A percentile compares a stretch with the other conserved stretches of the same genome.
Evolutionary conservation across 2,888 invertebrate species (phyloP).

Genomic region (Catonia carolina): DNA sequence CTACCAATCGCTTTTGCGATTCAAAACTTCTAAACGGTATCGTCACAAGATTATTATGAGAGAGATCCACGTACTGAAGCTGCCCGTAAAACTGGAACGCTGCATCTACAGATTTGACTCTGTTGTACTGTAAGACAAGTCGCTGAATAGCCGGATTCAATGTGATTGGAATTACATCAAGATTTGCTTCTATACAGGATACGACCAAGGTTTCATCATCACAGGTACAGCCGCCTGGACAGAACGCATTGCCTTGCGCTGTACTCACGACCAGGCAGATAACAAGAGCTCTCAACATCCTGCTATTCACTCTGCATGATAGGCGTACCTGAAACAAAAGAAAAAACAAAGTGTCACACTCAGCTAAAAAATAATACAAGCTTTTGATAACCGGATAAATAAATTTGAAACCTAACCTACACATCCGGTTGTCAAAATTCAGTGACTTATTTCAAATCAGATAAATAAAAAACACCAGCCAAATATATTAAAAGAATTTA

Average conservation of each 20-base stretch:
- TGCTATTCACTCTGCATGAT: slow-evolving; percentile 12
- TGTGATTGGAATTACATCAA: slow-evolving; percentile 85
- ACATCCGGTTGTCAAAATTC: no score
- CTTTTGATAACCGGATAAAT: no score
- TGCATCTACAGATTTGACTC: slow-evolving; percentile 75
- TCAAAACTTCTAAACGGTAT: slow-evolving; percentile 73
- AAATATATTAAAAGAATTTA: no score
- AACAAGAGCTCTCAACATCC: slow-evolving; percentile 22
- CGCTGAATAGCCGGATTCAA: slow-evolving; percentile 85
- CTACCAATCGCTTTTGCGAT: slow-evolving; percentile 73
- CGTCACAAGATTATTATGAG: slow-evolving; percentile 74
- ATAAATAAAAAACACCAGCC: no score
- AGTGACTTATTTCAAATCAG: no score
- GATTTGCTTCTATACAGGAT: slow-evolving; percentile 74
- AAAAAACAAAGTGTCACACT: background rate
- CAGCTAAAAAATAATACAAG: background rate
- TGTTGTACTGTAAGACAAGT: slow-evolving; percentile 75
- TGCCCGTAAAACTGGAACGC: slow-evolving; percentile 85
- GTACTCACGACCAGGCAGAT: slow-evolving; percentile 21
- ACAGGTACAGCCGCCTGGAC: slow-evolving; percentile 81
- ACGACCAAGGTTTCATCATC: slow-evolving; percentile 85
- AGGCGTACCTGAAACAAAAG: background rate
- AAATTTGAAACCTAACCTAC: no score
- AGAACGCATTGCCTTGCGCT: slow-evolving; percentile 61
- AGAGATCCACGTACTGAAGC: slow-evolving; percentile 75